Conservation (phyloP, 2,797 vertebrate genomes). For the Pagetopsis macropterus region DNA sequence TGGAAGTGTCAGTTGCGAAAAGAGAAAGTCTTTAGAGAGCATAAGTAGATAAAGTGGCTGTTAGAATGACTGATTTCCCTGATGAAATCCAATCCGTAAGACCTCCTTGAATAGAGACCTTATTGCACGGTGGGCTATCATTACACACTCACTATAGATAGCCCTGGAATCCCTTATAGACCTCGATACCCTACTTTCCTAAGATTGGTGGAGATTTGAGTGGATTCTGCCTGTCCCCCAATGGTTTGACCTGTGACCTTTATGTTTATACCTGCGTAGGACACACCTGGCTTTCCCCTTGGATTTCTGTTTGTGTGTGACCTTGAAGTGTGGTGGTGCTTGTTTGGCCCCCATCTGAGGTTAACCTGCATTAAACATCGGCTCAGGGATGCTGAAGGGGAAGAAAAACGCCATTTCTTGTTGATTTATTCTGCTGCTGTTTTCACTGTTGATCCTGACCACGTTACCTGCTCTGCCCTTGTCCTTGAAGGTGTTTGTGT, state of each 20-base stretch:
- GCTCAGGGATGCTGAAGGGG: constrained; percentile 1
- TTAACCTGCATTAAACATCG: constrained; percentile 37
- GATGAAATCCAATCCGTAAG: constrained; percentile 49
- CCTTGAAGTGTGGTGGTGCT: constrained; percentile 19
- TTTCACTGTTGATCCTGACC: constrained; percentile 33
- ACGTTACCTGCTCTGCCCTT: constrained; percentile 2
- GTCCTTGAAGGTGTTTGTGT: constrained; percentile 44
- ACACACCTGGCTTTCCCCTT: constrained; percentile 14
- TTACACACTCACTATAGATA: constrained; percentile 65
- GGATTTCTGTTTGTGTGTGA: constrained; percentile 34
- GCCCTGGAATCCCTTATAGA: constrained; percentile 66
- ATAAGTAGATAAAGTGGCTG: constrained; percentile 54
- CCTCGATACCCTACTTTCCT: constrained; percentile 56
- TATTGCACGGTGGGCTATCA: constrained; percentile 55
- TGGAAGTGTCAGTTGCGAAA: constrained; percentile 11
- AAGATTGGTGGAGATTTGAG: constrained; percentile 27
- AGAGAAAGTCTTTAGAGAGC: constrained; percentile 34
- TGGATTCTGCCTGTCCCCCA: background rate
- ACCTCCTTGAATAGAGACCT: constrained; percentile 61
- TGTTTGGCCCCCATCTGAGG: constrained; percentile 6
- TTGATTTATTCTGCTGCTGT: constrained; percentile 30
- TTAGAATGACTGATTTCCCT: constrained; percentile 69
- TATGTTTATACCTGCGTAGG: constrained; percentile 33
- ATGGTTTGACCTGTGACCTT: constrained; percentile 45
- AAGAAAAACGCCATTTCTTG: constrained; percentile 2